phyloP scores from a whole-genome alignment of 2,888 invertebrate species.

The Nipponacmea schrenckii region DNA sequence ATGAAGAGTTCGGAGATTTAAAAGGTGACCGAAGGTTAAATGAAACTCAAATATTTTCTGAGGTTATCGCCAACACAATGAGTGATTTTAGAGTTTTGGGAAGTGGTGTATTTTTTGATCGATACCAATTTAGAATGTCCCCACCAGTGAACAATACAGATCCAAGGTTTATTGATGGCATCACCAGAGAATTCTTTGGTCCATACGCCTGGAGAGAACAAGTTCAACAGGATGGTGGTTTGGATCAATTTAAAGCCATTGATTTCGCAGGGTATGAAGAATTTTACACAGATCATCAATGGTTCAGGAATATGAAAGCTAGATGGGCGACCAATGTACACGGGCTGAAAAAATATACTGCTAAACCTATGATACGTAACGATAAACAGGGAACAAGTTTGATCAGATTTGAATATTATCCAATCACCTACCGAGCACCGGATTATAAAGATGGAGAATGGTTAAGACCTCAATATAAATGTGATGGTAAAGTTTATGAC shows the following conservation, averaged over 20 bases:
- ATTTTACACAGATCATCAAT: slow-evolving; percentile 82
- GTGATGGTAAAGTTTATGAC: slow-evolving; percentile 80
- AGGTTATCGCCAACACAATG: slow-evolving; percentile 88
- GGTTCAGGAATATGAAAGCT: slow-evolving; percentile 89
- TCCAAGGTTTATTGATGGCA: slow-evolving; percentile 52
- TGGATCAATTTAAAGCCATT: slow-evolving; percentile 72
- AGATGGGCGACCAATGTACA: slow-evolving; percentile 96
- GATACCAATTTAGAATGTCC: slow-evolving; percentile 88
- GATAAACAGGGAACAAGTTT: slow-evolving; percentile 72
- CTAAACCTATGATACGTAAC: slow-evolving; percentile 90
- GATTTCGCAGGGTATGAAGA: slow-evolving; percentile 60
- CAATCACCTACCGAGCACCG: slow-evolving; percentile 72
- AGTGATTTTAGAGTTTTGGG: slow-evolving; percentile 94
- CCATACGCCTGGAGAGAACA: slow-evolving; percentile 79
- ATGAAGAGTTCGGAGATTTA: slow-evolving; percentile 66
- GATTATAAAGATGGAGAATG: slow-evolving; percentile 71
- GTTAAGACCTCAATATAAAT: slow-evolving; percentile 93
- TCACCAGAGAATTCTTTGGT: slow-evolving; percentile 76
- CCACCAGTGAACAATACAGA: slow-evolving; percentile 59
- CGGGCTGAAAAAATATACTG: slow-evolving; percentile 84
- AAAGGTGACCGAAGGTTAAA: slow-evolving; percentile 64
- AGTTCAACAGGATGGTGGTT: slow-evolving; percentile 39
- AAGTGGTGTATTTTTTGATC: slow-evolving; percentile 89
- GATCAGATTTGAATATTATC: slow-evolving; percentile 63
- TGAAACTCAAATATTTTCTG: slow-evolving; percentile 93